Evolutionary conservation across 2,888 invertebrate genomes (phyloP).

Genomic region (Drosophila niveifrons): DNA sequence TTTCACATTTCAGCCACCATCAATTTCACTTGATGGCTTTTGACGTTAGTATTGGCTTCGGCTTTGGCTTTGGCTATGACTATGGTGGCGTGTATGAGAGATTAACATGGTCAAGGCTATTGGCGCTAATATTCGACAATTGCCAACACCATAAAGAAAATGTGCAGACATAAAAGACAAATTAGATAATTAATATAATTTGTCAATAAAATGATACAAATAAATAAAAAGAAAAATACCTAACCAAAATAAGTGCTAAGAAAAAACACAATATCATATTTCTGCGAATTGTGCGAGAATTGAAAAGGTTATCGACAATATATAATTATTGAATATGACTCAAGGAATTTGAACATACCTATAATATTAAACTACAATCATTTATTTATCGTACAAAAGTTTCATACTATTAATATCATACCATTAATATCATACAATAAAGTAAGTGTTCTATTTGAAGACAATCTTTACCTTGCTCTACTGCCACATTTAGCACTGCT

Average conservation of each 20-base stretch:
- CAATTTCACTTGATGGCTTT: slow-evolving; percentile 60
- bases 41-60: not conserved
- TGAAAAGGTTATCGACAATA: slow-evolving; percentile 6
- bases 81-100: slow-evolving; percentile 48
- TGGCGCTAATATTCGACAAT: slow-evolving; percentile 48
- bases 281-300: slow-evolving; percentile 24
- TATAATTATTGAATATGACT: slow-evolving; percentile 14
- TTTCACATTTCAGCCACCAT: slow-evolving; percentile 42
- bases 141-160: slow-evolving; percentile 45
- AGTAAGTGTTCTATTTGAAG: not conserved
- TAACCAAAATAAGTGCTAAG: not conserved
- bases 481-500: not conserved
- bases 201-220: slow-evolving; percentile 28
- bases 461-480: not conserved
- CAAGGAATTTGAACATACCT: no score
- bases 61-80: not conserved
- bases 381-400: no score
- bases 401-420: no score
- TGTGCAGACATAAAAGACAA: slow-evolving; percentile 35
- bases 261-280: slow-evolving; percentile 16
- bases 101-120: slow-evolving; percentile 74
- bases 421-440: not conserved
- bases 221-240: slow-evolving; percentile 1
- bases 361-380: no score
- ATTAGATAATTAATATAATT: slow-evolving; percentile 70